phyloP scores from a whole-genome alignment of 2,888 invertebrate species.

The Watsonalla binaria region DNA sequence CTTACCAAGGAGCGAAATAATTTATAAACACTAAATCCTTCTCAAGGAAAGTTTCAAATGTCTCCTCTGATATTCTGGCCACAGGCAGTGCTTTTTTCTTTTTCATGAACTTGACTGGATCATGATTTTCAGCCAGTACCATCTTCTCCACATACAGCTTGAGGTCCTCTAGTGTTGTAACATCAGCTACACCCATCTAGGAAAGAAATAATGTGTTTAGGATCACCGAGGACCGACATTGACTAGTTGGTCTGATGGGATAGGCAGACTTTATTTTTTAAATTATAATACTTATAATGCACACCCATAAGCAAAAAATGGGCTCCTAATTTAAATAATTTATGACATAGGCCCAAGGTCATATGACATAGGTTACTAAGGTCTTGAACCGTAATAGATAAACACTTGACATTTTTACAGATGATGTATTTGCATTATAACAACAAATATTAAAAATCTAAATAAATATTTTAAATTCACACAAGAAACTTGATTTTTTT shows the following conservation, averaged over 20 bases:
- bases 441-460: too few species aligned
- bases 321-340: neutral
- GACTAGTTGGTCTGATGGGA: too few species aligned
- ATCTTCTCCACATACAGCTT: conserved; percentile 85
- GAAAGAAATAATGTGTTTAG: conserved; percentile 7
- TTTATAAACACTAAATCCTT: conserved; percentile 89
- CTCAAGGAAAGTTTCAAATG: conserved; percentile 84
- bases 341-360: neutral
- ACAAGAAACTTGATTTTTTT: too few species aligned
- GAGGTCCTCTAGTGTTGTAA: conserved; percentile 82
- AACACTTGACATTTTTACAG: too few species aligned
- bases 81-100: conserved; percentile 74
- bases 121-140: conserved; percentile 70
- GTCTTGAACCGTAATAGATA: too few species aligned
- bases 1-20: conserved; percentile 92
- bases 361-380: too few species aligned
- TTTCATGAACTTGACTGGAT: conserved; percentile 68
- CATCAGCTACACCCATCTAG: conserved; percentile 87
- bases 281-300: too few species aligned
- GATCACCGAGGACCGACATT: too few species aligned
- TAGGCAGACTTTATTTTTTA: too few species aligned
- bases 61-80: conserved; percentile 82
- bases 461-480: too few species aligned
- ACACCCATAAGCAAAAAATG: too few species aligned
- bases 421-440: too few species aligned